Percentiles rank a stretch among this genome's conserved stretches.
phyloP scores from a whole-genome alignment of 1,140 invertebrate species.

The Polypedilum vanderplanki region DNA sequence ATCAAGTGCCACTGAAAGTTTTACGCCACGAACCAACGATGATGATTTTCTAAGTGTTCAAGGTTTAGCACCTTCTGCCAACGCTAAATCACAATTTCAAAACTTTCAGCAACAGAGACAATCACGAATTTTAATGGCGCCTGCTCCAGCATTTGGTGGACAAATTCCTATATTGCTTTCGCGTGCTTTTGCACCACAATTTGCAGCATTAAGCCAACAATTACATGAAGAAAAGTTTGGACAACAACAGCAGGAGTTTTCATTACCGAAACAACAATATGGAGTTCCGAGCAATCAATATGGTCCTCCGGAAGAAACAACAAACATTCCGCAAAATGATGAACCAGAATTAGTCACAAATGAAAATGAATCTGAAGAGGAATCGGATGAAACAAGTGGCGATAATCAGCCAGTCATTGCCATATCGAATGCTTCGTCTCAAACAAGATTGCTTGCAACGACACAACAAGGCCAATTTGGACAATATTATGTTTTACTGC shows the following conservation, averaged over 20 bases:
- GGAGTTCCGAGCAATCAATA: conserved; percentile 20
- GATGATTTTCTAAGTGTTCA: conserved; percentile 29
- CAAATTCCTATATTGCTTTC: not conserved
- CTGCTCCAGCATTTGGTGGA: conserved; percentile 5
- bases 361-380: not conserved
- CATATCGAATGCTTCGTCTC: conserved; percentile 25
- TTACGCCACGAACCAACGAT: conserved; percentile 31
- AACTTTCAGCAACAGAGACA: conserved; percentile 24
- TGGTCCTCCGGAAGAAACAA: not conserved
- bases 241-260: not conserved
- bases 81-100: not conserved
- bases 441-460: conserved; percentile 21
- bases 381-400: conserved; percentile 19
- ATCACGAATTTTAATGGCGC: not conserved
- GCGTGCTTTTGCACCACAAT: conserved; percentile 5
- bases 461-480: conserved; percentile 32
- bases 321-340: not conserved
- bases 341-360: not conserved
- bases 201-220: not conserved
- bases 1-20: conserved; percentile 34
- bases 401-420: conserved; percentile 16
- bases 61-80: conserved; percentile 22
- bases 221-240: conserved; percentile 26
- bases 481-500: conserved; percentile 38
- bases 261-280: conserved; percentile 22